phyloP scores from a whole-genome alignment of 2,113 vertebrate species.

The Beaufortia kweichowensis region DNA sequence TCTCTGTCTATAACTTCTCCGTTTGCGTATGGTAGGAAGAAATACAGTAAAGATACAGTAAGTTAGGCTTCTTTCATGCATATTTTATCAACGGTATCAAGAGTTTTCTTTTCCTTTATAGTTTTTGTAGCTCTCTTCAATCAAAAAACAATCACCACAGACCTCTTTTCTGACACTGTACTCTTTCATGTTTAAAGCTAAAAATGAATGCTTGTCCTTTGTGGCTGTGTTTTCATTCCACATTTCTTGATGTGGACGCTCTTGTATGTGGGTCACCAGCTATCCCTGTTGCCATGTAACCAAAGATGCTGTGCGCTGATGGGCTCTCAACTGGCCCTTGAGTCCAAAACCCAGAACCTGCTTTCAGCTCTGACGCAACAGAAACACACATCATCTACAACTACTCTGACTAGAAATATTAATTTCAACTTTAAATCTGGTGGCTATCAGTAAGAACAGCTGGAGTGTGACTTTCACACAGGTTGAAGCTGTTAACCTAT shows the following conservation, averaged over 20 bases:
- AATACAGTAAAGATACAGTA: too few species aligned
- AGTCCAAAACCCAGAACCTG: background rate
- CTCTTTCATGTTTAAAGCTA: background rate
- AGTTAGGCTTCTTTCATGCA: background rate
- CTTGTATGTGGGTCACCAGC: constrained; percentile 23
- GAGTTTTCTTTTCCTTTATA: background rate
- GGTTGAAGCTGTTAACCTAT: background rate
- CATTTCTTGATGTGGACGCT: constrained; percentile 22
- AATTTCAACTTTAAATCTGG: background rate
- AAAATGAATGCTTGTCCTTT: constrained; percentile 1
- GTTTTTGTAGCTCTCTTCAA: background rate
- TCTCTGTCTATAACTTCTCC: too few species aligned
- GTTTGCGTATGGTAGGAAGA: too few species aligned
- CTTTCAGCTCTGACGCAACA: background rate
- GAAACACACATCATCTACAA: constrained; percentile 5
- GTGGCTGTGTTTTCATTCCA: background rate
- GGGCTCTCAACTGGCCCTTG: background rate
- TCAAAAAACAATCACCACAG: too few species aligned
- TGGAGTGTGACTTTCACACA: background rate
- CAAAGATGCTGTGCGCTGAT: constrained; percentile 1
- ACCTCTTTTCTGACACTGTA: background rate
- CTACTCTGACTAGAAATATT: background rate
- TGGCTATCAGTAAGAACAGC: background rate
- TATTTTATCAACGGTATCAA: background rate
- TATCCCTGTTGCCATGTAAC: constrained; percentile 29